Evolutionary conservation across 1,140 invertebrate genomes (phyloP).

Genomic region (Ceratosolen solmsi): DNA sequence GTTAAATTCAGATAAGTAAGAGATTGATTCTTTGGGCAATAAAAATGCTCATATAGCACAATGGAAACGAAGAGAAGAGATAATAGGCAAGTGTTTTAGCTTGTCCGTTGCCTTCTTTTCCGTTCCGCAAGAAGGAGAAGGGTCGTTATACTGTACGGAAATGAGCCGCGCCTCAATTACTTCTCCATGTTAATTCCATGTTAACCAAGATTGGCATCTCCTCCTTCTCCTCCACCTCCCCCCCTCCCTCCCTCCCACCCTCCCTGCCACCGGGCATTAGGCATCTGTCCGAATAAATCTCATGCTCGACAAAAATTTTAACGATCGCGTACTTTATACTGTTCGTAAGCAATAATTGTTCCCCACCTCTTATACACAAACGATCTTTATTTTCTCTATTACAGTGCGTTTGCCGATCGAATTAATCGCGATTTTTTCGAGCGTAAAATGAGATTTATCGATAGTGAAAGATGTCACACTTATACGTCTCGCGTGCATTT

Average conservation of each 20-base stretch:
- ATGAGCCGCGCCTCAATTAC: slow-evolving; percentile 4
- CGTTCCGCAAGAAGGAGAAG: background rate
- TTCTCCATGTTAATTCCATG: background rate
- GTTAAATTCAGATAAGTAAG: background rate
- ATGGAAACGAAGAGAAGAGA: background rate
- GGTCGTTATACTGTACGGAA: background rate
- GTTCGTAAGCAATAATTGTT: too few relatives aligned
- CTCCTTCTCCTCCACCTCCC: too few relatives aligned
- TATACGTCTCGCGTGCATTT: too few relatives aligned
- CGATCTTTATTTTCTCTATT: too few relatives aligned
- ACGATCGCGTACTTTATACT: too few relatives aligned
- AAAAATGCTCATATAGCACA: background rate
- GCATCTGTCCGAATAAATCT: background rate
- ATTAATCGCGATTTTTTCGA: too few relatives aligned
- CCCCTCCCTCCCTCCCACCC: too few relatives aligned
- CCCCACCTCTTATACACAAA: too few relatives aligned
- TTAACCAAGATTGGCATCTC: background rate
- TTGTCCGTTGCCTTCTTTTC: background rate
- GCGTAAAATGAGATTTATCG: too few relatives aligned
- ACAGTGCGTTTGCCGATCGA: too few relatives aligned
- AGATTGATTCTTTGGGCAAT: background rate
- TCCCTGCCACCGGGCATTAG: too few relatives aligned
- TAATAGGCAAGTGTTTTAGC: background rate
- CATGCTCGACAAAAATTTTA: background rate
- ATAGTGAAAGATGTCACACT: too few relatives aligned